Base-by-base conservation (phyloP, 1,140 invertebrate species). In the Scaptomyza pallida region DNA sequence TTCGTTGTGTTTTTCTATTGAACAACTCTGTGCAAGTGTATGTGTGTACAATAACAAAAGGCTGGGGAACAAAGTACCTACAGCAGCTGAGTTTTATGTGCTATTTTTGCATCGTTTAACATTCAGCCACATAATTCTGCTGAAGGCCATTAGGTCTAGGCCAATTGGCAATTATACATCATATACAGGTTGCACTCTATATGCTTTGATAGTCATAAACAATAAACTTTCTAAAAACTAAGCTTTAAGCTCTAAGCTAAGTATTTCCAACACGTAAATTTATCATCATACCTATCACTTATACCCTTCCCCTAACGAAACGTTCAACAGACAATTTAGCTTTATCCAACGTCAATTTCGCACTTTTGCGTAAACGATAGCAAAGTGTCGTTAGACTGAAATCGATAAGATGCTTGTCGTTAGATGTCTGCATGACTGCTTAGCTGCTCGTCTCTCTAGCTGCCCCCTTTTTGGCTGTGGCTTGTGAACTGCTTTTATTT, bases 351-450 rank as follows among this genome's bases (percentile, higher is more conserved):
- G 48, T 23, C 43, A 57, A 60, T 78, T 79, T 60, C 35, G 40
- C 12, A 30, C 64, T 69, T n/a, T 76, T 61, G 45, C 23, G 52
- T 63, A 75, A 75, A 57, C 75, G 71, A 83, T 75, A 75, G 57
- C 70, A 62, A 63, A 74, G 65, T 50, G 55, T 61, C 43, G 60
- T 82, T 67, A 78, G 72, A 60, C 69, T 50, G 63, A 74, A 83
- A 82, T 78, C 79, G 79, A 83, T 83, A 72, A 71, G 79, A 82
- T 73, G 63, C 30, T 52, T 43, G 45, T 52, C 37, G 45, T 15
- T 51, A 35, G 16, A 10, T 23, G 37, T 44, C 26, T 59, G 35
- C 50, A 26, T 59, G 30, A 26, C 30, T 13, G 17, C 16, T 45
- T 64, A 45, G 47, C 37, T 41, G 56, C 35, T 56, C 23, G n/a